Conservation (phyloP, 23 tunicate genomes). For the Ciona savignyi region DNA sequence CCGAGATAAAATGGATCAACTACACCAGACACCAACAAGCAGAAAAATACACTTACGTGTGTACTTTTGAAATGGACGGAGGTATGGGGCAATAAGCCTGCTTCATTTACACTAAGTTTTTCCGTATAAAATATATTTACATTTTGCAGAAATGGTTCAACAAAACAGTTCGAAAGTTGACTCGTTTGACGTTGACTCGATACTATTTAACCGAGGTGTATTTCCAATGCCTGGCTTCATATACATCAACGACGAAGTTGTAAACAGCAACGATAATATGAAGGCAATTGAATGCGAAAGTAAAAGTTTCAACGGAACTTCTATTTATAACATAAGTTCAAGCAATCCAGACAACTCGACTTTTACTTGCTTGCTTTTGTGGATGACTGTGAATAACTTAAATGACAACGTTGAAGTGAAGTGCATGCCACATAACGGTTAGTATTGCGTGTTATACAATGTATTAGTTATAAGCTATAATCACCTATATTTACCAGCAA, state of each 20-base stretch:
- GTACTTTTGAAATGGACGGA: too few relatives aligned
- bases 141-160: slow-evolving; percentile 3
- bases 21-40: not conserved
- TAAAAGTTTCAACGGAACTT: not conserved
- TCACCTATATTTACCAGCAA: too few relatives aligned
- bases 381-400: slow-evolving; percentile 4
- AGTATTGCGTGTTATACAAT: not conserved
- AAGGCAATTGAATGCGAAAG: not conserved
- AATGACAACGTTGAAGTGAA: slow-evolving; percentile 4
- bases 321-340: slow-evolving; percentile 11
- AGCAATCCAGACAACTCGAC: slow-evolving; percentile 6
- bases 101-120: too few relatives aligned
- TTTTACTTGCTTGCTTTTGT: slow-evolving; percentile 11
- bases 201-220: slow-evolving; percentile 9
- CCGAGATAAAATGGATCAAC: too few relatives aligned
- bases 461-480: too few relatives aligned
- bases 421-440: slow-evolving; percentile 24
- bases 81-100: too few relatives aligned
- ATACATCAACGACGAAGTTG: not conserved
- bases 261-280: not conserved
- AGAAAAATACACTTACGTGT: not conserved
- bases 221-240: not conserved
- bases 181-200: not conserved
- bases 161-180: not conserved
- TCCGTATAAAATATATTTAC: too few relatives aligned